These are phyloP conservation scores for Polypterus senegalus DNA, from an alignment of 2,113 vertebrate genomes.

Conservation along the genomic window DNA sequence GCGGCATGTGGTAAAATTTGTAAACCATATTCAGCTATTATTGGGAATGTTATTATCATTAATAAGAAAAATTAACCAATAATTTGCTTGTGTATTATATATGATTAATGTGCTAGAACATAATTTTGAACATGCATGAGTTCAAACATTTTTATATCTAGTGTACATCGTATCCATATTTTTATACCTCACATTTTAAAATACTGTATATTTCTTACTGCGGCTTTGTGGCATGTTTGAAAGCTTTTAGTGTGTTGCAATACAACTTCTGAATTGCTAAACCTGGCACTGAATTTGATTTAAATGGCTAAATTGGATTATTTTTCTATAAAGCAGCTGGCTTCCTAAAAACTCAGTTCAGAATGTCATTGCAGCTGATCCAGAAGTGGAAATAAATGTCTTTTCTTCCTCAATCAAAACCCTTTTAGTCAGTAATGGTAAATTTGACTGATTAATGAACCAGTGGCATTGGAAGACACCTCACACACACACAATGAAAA, in stretches of 20 bases:
- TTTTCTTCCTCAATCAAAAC: background rate
- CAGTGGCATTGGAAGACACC: background rate
- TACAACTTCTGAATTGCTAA: background rate
- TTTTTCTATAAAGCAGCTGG: background rate
- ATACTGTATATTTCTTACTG: no score
- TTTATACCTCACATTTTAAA: no score
- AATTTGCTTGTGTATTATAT: no score
- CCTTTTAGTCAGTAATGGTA: background rate
- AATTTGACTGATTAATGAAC: slow-evolving; percentile 13
- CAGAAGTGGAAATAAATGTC: background rate
- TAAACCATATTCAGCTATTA: no score
- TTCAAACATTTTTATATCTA: no score
- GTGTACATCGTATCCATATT: no score
- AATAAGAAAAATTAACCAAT: no score
- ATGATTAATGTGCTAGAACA: no score
- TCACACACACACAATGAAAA: slow-evolving; percentile 8
- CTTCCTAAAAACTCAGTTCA: background rate
- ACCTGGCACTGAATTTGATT: background rate
- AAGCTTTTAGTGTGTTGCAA: background rate
- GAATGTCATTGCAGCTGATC: background rate
- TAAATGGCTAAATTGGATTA: background rate
- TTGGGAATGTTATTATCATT: no score
- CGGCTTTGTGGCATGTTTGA: no score
- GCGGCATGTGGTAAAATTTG: no score
- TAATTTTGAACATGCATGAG: no score